Percentiles rank a stretch among this genome's conserved stretches.
Conservation (phyloP, 2,888 invertebrate genomes). For the Gymnoscelis rufifasciata region DNA sequence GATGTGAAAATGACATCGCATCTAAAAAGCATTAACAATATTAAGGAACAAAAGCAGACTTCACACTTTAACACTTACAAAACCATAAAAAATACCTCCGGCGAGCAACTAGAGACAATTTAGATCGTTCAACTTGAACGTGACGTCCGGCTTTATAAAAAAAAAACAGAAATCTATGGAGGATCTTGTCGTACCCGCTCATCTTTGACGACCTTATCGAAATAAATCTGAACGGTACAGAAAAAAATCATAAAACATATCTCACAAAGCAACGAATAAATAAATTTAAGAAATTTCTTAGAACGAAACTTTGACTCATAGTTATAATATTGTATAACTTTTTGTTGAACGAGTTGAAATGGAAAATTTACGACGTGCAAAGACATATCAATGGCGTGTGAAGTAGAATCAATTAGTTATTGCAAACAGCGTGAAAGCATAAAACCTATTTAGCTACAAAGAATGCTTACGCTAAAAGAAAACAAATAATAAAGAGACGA, state of each 20-base stretch:
- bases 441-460: too few relatives aligned
- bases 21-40: conserved; percentile 7
- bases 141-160: conserved; percentile 61
- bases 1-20: background rate
- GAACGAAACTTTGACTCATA: too few relatives aligned
- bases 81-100: conserved; percentile 16
- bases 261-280: too few relatives aligned
- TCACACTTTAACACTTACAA: conserved; percentile 14
- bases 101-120: conserved; percentile 46
- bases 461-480: too few relatives aligned
- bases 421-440: too few relatives aligned
- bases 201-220: conserved; percentile 1
- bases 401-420: too few relatives aligned
- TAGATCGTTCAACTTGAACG: conserved; percentile 68
- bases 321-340: too few relatives aligned
- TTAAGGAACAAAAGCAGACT: conserved; percentile 7
- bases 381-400: too few relatives aligned
- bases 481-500: too few relatives aligned
- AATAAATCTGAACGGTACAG: conserved; percentile 52
- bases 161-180: conserved; percentile 42
- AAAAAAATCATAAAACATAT: conserved; percentile 36
- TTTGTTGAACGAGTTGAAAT: too few relatives aligned
- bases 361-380: too few relatives aligned
- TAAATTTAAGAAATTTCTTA: too few relatives aligned
- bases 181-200: conserved; percentile 37